A percentile compares a stretch with the other conserved stretches of the same genome.
Evolutionary conservation across 2,113 vertebrate genomes (phyloP).

Genomic region (Phalacrocorax brasilianus): DNA sequence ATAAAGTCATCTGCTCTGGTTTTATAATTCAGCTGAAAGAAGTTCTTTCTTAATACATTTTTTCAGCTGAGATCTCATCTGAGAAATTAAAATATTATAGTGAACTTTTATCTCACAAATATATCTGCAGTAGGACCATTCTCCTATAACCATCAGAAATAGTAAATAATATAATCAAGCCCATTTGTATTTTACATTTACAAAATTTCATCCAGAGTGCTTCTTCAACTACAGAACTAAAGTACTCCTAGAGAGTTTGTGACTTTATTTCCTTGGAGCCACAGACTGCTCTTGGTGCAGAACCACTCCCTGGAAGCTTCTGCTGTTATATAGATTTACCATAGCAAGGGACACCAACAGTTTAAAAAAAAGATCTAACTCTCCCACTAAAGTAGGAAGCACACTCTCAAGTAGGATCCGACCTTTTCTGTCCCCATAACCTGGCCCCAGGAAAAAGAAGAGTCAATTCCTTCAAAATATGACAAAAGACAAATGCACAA

Average conservation of each 20-base stretch:
- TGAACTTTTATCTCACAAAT: conserved; percentile 37
- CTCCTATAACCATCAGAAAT: conserved; percentile 18
- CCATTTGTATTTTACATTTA: not conserved
- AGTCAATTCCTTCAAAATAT: not conserved
- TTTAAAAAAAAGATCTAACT: not conserved
- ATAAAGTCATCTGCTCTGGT: conserved; percentile 21
- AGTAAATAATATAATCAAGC: not conserved
- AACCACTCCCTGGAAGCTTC: not conserved
- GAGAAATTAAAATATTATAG: conserved; percentile 56
- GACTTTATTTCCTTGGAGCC: not conserved
- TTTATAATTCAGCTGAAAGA: conserved; percentile 37
- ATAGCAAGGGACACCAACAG: not conserved
- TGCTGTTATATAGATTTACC: not conserved
- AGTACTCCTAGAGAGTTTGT: not conserved
- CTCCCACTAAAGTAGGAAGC: not conserved
- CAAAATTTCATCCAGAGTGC: not conserved
- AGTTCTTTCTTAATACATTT: conserved; percentile 1
- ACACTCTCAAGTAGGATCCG: not conserved
- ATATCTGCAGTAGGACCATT: not conserved
- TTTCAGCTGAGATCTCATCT: conserved; percentile 20
- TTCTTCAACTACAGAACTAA: not conserved
- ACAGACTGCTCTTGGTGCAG: not conserved
- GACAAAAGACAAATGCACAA: not conserved
- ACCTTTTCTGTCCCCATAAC: not conserved
- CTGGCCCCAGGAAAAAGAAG: not conserved